A percentile compares a stretch with the other conserved stretches of the same genome.
phyloP scores from a whole-genome alignment of 1,140 invertebrate genomes.

The Euschistus heros region DNA sequence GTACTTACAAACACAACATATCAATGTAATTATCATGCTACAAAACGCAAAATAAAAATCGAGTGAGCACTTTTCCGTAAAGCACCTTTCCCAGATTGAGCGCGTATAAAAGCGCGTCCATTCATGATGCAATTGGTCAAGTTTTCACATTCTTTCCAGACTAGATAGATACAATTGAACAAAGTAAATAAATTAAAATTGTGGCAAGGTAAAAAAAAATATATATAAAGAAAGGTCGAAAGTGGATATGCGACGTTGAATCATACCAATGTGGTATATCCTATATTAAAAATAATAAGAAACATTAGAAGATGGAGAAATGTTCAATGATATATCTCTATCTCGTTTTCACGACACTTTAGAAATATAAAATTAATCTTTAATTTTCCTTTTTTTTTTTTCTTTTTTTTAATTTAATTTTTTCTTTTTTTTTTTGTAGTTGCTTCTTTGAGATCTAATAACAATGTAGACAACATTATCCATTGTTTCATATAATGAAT shows the following conservation, averaged over 20 bases:
- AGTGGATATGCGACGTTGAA: neutral
- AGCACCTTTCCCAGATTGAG: neutral
- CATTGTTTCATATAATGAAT: no score
- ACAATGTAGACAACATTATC: neutral
- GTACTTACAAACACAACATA: neutral
- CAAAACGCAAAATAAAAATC: conserved; percentile 9
- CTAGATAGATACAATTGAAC: neutral
- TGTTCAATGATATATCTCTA: neutral
- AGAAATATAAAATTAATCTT: neutral
- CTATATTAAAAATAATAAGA: neutral
- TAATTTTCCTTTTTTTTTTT: no score
- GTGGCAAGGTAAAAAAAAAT: neutral
- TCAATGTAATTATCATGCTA: conserved; percentile 2
- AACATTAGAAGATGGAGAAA: neutral
- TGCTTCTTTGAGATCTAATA: conserved; percentile 7
- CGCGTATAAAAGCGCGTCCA: neutral
- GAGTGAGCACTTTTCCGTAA: neutral
- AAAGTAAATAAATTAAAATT: conserved; percentile 12
- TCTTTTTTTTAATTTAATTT: no score
- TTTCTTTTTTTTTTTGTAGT: neutral
- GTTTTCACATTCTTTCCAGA: neutral
- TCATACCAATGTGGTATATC: conserved; percentile 12
- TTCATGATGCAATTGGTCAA: conserved; percentile 1
- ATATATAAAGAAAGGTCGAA: neutral
- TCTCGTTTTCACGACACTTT: neutral